Evolutionary conservation across 2,797 vertebrate species (phyloP).

Genomic region (Emydoidea blandingii): DNA sequence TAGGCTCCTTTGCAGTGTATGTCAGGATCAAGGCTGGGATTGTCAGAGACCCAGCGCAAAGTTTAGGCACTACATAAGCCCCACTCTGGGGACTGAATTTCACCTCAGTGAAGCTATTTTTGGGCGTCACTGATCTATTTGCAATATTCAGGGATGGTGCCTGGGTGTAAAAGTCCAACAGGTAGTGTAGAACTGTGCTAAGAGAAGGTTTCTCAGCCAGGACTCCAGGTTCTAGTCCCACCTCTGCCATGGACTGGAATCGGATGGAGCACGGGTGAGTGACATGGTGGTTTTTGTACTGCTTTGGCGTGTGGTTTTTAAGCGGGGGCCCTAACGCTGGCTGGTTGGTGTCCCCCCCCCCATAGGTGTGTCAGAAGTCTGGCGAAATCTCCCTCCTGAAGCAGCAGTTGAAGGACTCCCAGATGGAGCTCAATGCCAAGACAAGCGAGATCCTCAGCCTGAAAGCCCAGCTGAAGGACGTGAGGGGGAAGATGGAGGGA

Average conservation of each 20-base stretch:
- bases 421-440: conserved; percentile 90
- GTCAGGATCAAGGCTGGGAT: no score
- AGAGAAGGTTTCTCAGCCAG: not conserved
- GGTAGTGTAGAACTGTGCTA: not conserved
- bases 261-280: rapidly evolving
- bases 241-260: no score
- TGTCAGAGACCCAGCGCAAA: not conserved
- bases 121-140: not conserved
- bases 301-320: rapidly evolving
- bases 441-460: conserved; percentile 93
- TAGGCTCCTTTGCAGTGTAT: not conserved
- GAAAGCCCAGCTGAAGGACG: conserved; percentile 90
- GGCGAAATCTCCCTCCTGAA: conserved; percentile 97
- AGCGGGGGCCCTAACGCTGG: rapidly evolving
- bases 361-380: conserved; percentile 95
- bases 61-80: not conserved
- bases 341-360: not conserved
- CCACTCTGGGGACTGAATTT: not conserved
- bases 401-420: conserved; percentile 94
- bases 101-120: not conserved
- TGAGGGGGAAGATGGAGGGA: conserved; percentile 85
- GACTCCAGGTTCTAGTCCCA: not conserved
- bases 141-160: not conserved
- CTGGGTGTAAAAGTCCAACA: not conserved
- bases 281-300: not conserved